Conservation (phyloP, 2,888 invertebrate genomes). For the Lepidonotus clava region DNA sequence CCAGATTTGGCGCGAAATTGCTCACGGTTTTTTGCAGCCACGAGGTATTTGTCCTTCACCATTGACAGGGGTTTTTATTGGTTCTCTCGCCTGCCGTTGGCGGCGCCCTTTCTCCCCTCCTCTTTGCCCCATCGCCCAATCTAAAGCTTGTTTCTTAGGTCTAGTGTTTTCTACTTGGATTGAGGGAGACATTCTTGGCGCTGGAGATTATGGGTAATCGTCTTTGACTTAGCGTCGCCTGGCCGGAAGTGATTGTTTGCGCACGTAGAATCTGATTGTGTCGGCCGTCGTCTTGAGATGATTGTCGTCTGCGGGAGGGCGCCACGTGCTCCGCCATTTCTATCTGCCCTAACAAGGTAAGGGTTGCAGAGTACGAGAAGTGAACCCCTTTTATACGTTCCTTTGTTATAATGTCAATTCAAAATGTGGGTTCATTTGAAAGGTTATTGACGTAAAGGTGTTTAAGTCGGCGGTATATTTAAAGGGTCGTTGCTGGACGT, state of each 20-base stretch:
- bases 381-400: no score
- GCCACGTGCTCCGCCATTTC: not conserved
- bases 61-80: constrained; percentile 7
- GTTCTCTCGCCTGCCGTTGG: constrained; percentile 18
- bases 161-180: constrained; percentile 42
- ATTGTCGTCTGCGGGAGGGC: not conserved
- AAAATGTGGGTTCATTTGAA: no score
- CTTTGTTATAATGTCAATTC: no score
- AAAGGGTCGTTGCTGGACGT: no score
- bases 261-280: constrained; percentile 11
- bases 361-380: no score
- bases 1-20: constrained; percentile 40
- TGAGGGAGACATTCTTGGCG: not conserved
- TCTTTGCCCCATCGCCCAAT: no score
- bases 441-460: no score
- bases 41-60: not conserved
- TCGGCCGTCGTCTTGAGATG: not conserved
- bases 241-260: constrained; percentile 32
- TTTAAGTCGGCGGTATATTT: no score
- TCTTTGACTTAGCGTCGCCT: not conserved
- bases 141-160: constrained; percentile 15
- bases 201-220: constrained; percentile 15
- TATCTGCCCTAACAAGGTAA: no score
- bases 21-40: not conserved
- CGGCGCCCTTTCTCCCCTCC: not conserved